Evolutionary conservation across 2,797 vertebrate species (phyloP), one percentile per base, ranked within the genome.

Genomic region (Mormyrus hasselquistii): DNA sequence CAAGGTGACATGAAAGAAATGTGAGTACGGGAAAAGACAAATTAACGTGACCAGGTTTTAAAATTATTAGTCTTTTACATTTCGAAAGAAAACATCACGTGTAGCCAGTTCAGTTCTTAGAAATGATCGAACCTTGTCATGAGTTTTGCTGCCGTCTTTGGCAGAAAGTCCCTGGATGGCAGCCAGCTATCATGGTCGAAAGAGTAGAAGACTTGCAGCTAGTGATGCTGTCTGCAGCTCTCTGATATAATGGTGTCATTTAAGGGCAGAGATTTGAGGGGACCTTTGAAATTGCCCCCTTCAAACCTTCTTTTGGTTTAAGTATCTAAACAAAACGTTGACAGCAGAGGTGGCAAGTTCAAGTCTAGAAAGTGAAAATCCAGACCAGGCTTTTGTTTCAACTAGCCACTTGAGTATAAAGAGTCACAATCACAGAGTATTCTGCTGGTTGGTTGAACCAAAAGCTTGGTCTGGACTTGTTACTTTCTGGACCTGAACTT

Each of bases 21-120:
- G 14, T 25, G 47, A 52, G 2, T 90, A 90, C 22, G 73, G 83
- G 55, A 57, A 57, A 3, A n/a, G 55, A n/a, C 55, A 22, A 2
- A 22, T 7, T 22, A 8, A 59, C 5, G 19, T 57, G 91, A 41
- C 10, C 76, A 4, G 89, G 95, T 96, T 29, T 29, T 29, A 4
- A 29, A 12, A 34, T 69, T 34, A 69, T 69, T 5, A 69, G 3
- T 9, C 10, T 29, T 65, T 94, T 93, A 94, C 93, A 94, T 94
- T 95, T 93, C 90, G 91, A 29, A 52, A 86, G 52, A 34, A 86
- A 55, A 57, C 6, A 38, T 86, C 52, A 86, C 14, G 9, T 76
- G 34, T 76, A 38, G 69, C 34, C 69, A 69, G 62, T 29, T 69
- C 59, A 65, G 22, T 65, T 65, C 22, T 65, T 65, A 29, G 3